Conservation (phyloP, 2,113 vertebrate species). For the Calidris pugnax region DNA sequence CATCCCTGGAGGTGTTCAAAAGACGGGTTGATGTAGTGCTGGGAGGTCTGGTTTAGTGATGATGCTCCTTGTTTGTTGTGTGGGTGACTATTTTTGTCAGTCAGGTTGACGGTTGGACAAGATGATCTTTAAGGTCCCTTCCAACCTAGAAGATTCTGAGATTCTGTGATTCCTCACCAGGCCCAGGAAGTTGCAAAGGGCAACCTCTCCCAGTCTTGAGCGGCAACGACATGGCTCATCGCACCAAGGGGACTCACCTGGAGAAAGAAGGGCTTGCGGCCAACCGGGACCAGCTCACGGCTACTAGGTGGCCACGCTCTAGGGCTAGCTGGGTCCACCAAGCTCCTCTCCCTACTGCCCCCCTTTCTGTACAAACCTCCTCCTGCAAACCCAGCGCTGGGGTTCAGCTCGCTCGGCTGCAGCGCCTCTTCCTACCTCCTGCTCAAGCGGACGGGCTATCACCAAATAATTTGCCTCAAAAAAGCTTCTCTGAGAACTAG, state of each 20-base stretch:
- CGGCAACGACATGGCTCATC: not conserved
- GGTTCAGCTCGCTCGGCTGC: not conserved
- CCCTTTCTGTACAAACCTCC: not conserved
- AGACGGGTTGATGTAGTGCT: too few species aligned
- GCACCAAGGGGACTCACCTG: constrained; percentile 36
- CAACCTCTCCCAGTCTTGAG: not conserved
- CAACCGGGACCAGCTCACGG: not conserved
- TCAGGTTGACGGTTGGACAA: too few species aligned
- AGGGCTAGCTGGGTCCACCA: not conserved
- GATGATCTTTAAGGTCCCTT: too few species aligned
- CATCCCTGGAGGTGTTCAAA: too few species aligned
- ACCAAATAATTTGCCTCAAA: constrained; percentile 2
- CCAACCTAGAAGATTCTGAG: too few species aligned
- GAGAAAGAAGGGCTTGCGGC: not conserved
- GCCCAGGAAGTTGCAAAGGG: not conserved
- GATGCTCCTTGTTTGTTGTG: too few species aligned
- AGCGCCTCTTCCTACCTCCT: not conserved
- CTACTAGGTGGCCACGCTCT: not conserved
- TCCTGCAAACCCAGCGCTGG: not conserved
- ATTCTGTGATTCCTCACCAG: too few species aligned
- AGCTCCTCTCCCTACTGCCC: not conserved
- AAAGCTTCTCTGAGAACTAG: constrained; percentile 17
- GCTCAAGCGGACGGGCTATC: not conserved
- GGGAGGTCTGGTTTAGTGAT: too few species aligned
- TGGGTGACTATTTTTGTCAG: too few species aligned